Evolutionary conservation across 1,140 invertebrate species (phyloP).

Genomic region (Leptinotarsa undecemlineata): DNA sequence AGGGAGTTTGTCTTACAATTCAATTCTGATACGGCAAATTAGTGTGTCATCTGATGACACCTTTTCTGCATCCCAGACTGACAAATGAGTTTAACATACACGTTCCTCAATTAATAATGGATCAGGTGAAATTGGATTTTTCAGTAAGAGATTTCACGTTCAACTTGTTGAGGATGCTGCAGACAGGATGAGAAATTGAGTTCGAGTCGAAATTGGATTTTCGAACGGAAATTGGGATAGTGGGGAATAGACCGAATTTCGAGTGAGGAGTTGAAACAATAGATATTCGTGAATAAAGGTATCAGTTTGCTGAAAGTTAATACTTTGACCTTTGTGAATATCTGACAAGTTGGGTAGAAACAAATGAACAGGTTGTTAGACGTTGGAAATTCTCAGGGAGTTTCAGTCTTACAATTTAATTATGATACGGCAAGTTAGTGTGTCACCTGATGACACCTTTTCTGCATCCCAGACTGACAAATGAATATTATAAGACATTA

Average conservation of each 20-base stretch:
- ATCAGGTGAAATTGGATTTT: constrained; percentile 8
- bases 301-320: too few relatives aligned
- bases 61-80: background rate
- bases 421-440: too few relatives aligned
- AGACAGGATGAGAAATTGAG: constrained; percentile 5
- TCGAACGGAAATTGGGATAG: background rate
- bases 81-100: constrained; percentile 6
- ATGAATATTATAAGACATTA: too few relatives aligned
- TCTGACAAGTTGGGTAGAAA: too few relatives aligned
- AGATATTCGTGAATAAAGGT: background rate
- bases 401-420: too few relatives aligned
- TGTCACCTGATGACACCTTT: too few relatives aligned
- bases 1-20: background rate
- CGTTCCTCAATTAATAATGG: constrained; percentile 1
- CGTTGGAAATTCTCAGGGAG: too few relatives aligned
- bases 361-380: too few relatives aligned
- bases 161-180: constrained; percentile 7
- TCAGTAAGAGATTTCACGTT: background rate
- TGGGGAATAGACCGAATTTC: background rate
- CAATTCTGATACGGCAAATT: constrained; percentile 3
- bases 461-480: too few relatives aligned
- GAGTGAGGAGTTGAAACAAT: background rate
- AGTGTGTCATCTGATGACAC: constrained; percentile 1
- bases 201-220: background rate
- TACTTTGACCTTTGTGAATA: too few relatives aligned